Conservation (phyloP, 2,888 invertebrate species). For the Lasioglossum zephyrum region DNA sequence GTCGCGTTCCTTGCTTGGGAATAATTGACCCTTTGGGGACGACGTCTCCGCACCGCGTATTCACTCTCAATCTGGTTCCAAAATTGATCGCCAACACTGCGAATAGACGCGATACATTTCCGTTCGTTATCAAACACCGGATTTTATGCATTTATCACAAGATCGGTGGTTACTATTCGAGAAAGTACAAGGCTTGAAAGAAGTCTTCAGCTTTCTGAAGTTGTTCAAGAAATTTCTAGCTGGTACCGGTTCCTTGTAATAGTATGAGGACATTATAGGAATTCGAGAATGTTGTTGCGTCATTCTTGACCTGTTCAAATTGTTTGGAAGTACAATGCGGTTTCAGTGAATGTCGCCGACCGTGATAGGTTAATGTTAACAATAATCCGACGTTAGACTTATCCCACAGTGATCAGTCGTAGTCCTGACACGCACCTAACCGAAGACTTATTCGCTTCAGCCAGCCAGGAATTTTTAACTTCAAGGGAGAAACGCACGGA, state of each 20-base stretch:
- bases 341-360: too few relatives aligned
- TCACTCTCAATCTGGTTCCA: neutral
- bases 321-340: too few relatives aligned
- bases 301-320: too few relatives aligned
- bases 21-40: neutral
- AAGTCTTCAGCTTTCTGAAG: neutral
- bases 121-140: neutral
- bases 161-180: too few relatives aligned
- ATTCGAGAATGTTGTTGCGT: too few relatives aligned
- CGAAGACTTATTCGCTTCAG: neutral
- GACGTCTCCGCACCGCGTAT: neutral
- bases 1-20: too few relatives aligned
- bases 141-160: neutral
- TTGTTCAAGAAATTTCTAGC: neutral
- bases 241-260: neutral
- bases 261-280: too few relatives aligned
- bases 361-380: neutral
- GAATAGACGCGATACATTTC: neutral
- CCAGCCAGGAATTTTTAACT: neutral
- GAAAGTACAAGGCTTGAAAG: too few relatives aligned
- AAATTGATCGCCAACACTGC: neutral
- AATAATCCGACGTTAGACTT: neutral
- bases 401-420: neutral
- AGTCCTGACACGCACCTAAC: neutral
- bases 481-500: conserved; percentile 6